Conservation (phyloP, 1,140 invertebrate genomes). For the Periplaneta americana region DNA sequence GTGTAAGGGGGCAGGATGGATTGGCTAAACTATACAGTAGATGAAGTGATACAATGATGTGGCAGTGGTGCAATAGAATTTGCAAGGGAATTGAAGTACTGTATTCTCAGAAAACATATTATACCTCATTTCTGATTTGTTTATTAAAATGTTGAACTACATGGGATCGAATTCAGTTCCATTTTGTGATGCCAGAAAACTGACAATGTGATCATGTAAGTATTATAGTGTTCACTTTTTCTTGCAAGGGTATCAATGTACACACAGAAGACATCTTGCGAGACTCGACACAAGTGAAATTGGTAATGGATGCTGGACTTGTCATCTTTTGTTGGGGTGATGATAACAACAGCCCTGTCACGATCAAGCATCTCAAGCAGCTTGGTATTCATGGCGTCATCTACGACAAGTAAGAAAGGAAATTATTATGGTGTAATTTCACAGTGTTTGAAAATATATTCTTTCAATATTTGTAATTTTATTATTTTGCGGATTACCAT, state of each 20-base stretch:
- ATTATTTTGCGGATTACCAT: no score
- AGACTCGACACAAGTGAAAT: conserved; percentile 71
- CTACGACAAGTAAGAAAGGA: conserved; percentile 74
- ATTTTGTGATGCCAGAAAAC: no score
- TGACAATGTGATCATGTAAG: no score
- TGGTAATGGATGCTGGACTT: conserved; percentile 69
- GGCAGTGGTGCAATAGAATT: no score
- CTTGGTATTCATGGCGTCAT: conserved; percentile 89
- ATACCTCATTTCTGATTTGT: background rate
- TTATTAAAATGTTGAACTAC: background rate
- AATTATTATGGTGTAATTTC: no score
- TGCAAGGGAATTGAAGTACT: no score
- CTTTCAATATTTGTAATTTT: no score
- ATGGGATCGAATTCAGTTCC: no score
- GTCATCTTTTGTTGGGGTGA: conserved; percentile 96
- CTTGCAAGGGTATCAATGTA: conserved; percentile 73
- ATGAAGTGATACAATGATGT: no score
- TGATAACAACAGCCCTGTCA: conserved; percentile 85
- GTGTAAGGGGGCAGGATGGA: no score
- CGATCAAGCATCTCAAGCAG: conserved; percentile 78
- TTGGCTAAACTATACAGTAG: no score
- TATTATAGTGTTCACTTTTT: background rate
- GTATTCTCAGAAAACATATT: background rate
- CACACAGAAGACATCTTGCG: conserved; percentile 87
- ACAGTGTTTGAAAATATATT: no score